These are phyloP conservation scores for Kryptolebias marmoratus DNA, from an alignment of 2,113 vertebrate genomes.

Conservation along the genomic window DNA sequence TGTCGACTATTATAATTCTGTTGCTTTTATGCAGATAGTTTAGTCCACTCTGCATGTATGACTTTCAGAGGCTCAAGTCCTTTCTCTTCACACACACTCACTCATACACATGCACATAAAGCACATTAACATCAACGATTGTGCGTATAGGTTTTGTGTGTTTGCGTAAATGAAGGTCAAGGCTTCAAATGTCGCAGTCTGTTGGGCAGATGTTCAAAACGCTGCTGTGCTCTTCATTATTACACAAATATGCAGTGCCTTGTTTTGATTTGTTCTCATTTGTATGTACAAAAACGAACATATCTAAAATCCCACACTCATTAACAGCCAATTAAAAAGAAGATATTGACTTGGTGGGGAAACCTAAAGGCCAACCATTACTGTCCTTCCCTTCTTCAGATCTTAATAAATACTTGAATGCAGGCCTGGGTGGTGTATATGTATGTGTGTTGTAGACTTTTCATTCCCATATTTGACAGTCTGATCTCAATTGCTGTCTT, in stretches of 20 bases:
- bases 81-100: conserved; percentile 1
- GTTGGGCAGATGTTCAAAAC: conserved; percentile 64
- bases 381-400: conserved; percentile 61
- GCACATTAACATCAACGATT: conserved; percentile 9
- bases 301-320: conserved; percentile 44
- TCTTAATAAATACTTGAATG: conserved; percentile 73
- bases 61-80: conserved; percentile 10
- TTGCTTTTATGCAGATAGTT: conserved; percentile 51
- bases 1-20: conserved; percentile 49
- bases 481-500: conserved; percentile 34
- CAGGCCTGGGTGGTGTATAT: conserved; percentile 42
- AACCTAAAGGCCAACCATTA: conserved; percentile 70
- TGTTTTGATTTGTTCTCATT: conserved; percentile 18
- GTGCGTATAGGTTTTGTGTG: conserved; percentile 9
- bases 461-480: conserved; percentile 41
- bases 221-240: conserved; percentile 27
- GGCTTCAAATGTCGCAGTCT: conserved; percentile 60
- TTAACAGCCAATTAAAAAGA: conserved; percentile 80
- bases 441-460: conserved; percentile 21
- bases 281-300: conserved; percentile 20
- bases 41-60: conserved; percentile 39
- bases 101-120: conserved; percentile 11
- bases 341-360: conserved; percentile 70
- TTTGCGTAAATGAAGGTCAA: conserved; percentile 49
- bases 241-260: conserved; percentile 23